These are phyloP conservation scores for Agrilus planipennis DNA, from an alignment of 1,140 invertebrate species.

Conservation along the genomic window DNA sequence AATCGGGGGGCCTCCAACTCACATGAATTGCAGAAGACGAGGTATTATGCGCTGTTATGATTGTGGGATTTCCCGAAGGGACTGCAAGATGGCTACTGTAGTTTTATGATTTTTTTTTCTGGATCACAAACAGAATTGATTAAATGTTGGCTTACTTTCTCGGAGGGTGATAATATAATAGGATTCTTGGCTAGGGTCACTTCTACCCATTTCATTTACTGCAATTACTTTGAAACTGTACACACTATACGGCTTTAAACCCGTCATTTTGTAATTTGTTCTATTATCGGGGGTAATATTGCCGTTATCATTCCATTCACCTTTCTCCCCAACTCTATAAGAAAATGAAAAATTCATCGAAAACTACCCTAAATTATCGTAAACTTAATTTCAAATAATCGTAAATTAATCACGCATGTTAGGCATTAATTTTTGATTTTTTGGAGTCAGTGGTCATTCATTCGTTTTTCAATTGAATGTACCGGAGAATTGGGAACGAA, in stretches of 20 bases:
- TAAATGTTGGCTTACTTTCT: constrained; percentile 44
- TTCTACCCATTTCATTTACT: constrained; percentile 57
- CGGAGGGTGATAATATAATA: constrained; percentile 66
- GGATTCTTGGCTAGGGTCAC: constrained; percentile 56
- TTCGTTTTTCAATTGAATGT: too few relatives aligned
- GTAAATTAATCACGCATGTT: too few relatives aligned
- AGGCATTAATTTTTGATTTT: too few relatives aligned
- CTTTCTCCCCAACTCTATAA: constrained; percentile 56
- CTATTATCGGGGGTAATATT: constrained; percentile 53
- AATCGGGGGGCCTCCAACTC: constrained; percentile 55
- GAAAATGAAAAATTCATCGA: constrained; percentile 27
- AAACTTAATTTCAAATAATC: too few relatives aligned
- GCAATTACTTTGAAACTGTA: constrained; percentile 64
- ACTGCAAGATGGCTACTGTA: constrained; percentile 41
- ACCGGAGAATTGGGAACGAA: too few relatives aligned
- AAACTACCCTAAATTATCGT: too few relatives aligned
- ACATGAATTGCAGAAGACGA: constrained; percentile 57
- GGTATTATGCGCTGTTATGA: constrained; percentile 57
- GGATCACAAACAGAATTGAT: not conserved
- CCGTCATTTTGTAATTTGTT: constrained; percentile 51
- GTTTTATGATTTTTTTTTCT: too few relatives aligned
- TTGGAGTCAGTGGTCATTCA: too few relatives aligned
- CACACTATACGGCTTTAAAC: constrained; percentile 57
- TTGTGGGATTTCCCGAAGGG: constrained; percentile 58
- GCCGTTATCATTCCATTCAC: constrained; percentile 50